Conservation (phyloP, 2,113 vertebrate genomes). For the Argyrosomus japonicus region DNA sequence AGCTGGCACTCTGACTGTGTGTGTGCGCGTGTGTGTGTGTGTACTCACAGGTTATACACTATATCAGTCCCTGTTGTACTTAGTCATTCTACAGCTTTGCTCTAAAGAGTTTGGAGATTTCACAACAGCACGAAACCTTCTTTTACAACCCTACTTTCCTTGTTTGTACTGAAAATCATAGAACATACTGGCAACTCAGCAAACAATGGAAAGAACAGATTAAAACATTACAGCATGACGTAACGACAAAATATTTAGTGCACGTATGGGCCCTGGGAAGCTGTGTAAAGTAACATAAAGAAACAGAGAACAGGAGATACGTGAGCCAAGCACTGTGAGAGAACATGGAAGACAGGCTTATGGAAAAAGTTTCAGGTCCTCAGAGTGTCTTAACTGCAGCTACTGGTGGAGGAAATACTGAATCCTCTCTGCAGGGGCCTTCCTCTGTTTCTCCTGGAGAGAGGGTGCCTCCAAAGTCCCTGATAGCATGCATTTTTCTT, state of each 20-base stretch:
- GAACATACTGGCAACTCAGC: slow-evolving; percentile 34
- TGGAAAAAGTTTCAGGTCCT: slow-evolving; percentile 48
- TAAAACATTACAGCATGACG: slow-evolving; percentile 45
- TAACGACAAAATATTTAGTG: slow-evolving; percentile 45
- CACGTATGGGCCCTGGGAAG: slow-evolving; percentile 35
- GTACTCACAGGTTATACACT: slow-evolving; percentile 52
- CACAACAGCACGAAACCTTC: slow-evolving; percentile 31
- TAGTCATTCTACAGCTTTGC: slow-evolving; percentile 53
- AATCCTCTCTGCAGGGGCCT: slow-evolving; percentile 72
- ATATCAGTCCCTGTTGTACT: slow-evolving; percentile 65
- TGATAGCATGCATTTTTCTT: slow-evolving; percentile 79
- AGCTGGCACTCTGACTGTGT: slow-evolving; percentile 58
- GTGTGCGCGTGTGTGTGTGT: slow-evolving; percentile 34
- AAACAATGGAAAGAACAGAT: slow-evolving; percentile 69
- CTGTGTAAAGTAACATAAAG: slow-evolving; percentile 47
- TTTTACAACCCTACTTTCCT: slow-evolving; percentile 57
- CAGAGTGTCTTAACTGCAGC: slow-evolving; percentile 48
- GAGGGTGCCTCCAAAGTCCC: slow-evolving; percentile 67
- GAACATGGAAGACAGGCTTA: slow-evolving; percentile 11
- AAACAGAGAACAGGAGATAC: slow-evolving; percentile 25
- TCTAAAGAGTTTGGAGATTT: slow-evolving; percentile 58
- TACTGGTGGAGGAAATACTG: slow-evolving; percentile 73
- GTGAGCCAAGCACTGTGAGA: slow-evolving; percentile 38
- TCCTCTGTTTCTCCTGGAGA: slow-evolving; percentile 71
- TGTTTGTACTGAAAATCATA: slow-evolving; percentile 54